Evolutionary conservation across 2,113 vertebrate genomes (phyloP), one percentile per base, ranked within the genome.

Genomic region (Rhipidura dahli): DNA sequence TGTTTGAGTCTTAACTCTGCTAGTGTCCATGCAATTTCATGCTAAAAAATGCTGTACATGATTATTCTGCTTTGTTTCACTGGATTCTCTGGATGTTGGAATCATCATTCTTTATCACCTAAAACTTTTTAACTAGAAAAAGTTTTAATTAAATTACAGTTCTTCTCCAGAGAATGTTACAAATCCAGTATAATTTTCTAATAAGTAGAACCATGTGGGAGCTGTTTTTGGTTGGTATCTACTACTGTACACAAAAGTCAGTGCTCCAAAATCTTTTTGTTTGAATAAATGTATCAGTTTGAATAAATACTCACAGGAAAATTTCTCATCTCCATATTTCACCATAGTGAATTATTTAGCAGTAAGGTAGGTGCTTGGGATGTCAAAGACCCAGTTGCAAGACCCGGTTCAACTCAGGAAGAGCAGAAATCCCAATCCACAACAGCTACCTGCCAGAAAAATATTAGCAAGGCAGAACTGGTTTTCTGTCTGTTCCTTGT

Each of bases 161-260:
- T 84, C 40, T 70, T 82, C 39, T 84, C 33, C 85, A 54, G 14
- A 76, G 23, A 22, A 21, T n/a, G 6, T 75, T 90, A 35, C 8
- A 78, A 79, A 85, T 9, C 6, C 6, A 39, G 6, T 73, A 40
- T 51, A 56, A 42, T 82, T 82, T 53, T 21, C 57, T 57, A 47
- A 20, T 49, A 61, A 81, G 2, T 16, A 68, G 44, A 53, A 51
- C 10, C 30, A 18, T 39, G 10, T 24, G 71, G 19, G 15, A 95
- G 37, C 35, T 75, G 16, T 1, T 47, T 92, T 66, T 14, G 2
- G 3, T 79, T 66, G 17, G 7, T 88, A 31, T 59, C 85, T 88
- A 57, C 39, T 1, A 1, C 44, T 64, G 44, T 17, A 60, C 45
- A 8, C 0, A 0, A 31, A 26, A 8, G 8, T 50, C 53, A 64